Conservation (phyloP, 2,888 invertebrate species). For the Apamea anceps region DNA sequence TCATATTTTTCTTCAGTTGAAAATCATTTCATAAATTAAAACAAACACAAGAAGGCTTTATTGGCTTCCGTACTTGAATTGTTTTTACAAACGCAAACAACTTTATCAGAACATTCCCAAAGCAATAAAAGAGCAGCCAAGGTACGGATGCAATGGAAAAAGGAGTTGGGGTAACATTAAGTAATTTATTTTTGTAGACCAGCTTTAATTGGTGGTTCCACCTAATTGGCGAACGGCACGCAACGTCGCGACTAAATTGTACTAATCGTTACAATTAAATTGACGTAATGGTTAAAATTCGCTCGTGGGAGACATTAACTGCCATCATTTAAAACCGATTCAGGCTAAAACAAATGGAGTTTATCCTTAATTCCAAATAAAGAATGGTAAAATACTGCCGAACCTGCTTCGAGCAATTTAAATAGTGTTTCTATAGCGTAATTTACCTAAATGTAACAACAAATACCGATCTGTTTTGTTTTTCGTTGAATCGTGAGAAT, state of each 20-base stretch:
- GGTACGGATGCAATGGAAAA: slow-evolving; percentile 47
- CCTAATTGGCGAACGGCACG: slow-evolving; percentile 81
- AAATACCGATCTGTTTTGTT: slow-evolving; percentile 11
- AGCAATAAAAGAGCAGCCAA: slow-evolving; percentile 49
- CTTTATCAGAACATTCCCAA: slow-evolving; percentile 28
- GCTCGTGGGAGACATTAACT: slow-evolving; percentile 83
- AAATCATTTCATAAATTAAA: slow-evolving; percentile 5
- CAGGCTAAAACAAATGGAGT: slow-evolving; percentile 69
- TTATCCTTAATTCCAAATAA: slow-evolving; percentile 67
- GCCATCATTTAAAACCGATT: slow-evolving; percentile 81
- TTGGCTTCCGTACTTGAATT: slow-evolving; percentile 32
- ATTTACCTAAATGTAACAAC: slow-evolving; percentile 16
- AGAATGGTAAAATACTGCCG: slow-evolving; percentile 50
- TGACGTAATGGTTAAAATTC: slow-evolving; percentile 79
- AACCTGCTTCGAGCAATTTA: slow-evolving; percentile 37
- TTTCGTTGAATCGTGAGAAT: not conserved
- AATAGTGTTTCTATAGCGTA: slow-evolving; percentile 16
- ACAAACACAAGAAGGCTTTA: not conserved
- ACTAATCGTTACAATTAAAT: slow-evolving; percentile 80
- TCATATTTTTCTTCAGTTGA: not conserved
- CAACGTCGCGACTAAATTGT: slow-evolving; percentile 83
- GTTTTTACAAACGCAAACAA: slow-evolving; percentile 22
- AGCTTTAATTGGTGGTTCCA: slow-evolving; percentile 78
- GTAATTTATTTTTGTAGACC: slow-evolving; percentile 75
- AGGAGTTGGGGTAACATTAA: slow-evolving; percentile 58